Percentiles rank a stretch among this genome's conserved stretches.
Conservation (phyloP, 2,888 invertebrate species). For the Acholoe squamosa region DNA sequence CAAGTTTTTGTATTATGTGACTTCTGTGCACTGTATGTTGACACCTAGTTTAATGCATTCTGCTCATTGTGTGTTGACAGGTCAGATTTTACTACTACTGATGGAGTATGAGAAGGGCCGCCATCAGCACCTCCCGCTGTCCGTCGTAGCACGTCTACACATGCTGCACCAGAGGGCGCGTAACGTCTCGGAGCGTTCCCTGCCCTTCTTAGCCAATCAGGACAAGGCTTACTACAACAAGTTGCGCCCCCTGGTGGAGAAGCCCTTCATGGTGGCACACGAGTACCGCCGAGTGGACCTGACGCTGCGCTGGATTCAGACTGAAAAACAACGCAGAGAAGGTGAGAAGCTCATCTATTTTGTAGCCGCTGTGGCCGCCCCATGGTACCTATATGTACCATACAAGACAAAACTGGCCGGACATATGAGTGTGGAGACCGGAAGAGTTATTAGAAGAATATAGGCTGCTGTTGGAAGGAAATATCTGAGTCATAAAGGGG, state of each 20-base stretch:
- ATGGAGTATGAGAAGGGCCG: slow-evolving; percentile 54
- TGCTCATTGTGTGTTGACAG: not conserved
- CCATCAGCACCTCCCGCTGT: slow-evolving; percentile 51
- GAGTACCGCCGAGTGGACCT: slow-evolving; percentile 55
- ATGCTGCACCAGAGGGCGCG: slow-evolving; percentile 51
- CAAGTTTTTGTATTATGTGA: too few species aligned
- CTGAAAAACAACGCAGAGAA: slow-evolving; percentile 39
- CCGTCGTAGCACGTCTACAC: slow-evolving; percentile 53
- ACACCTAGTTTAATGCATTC: too few species aligned
- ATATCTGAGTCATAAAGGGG: too few species aligned
- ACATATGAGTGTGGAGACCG: too few species aligned
- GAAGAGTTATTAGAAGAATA: too few species aligned
- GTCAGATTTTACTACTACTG: slow-evolving; percentile 55
- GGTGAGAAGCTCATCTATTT: slow-evolving; percentile 11
- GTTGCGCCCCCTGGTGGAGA: slow-evolving; percentile 55
- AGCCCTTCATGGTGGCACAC: slow-evolving; percentile 46
- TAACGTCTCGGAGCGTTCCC: slow-evolving; percentile 50
- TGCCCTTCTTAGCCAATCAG: slow-evolving; percentile 57
- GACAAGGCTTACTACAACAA: slow-evolving; percentile 57
- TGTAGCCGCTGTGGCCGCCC: not conserved
- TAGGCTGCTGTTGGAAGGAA: too few species aligned
- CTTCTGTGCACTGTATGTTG: too few species aligned
- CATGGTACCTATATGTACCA: too few species aligned
- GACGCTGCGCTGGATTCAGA: slow-evolving; percentile 56
- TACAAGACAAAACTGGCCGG: too few species aligned